Base-by-base conservation (phyloP, 1,140 invertebrate species). In the Penaeus chinensis region DNA sequence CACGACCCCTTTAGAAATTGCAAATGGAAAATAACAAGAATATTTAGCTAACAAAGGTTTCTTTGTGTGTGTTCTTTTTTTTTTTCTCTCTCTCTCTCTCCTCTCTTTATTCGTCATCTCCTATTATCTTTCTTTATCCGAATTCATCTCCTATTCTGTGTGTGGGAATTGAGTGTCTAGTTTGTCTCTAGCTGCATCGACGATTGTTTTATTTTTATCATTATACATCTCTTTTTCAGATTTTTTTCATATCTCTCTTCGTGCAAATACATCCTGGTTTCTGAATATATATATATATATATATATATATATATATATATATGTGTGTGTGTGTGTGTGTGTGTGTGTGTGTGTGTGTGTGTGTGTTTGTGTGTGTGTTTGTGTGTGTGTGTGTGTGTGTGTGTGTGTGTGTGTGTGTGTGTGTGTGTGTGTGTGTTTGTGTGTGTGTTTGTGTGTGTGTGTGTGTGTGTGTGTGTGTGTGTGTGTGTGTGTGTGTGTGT, bases 361-460 rank as follows among this genome's bases (percentile, higher is more conserved):
- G 76, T 78, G 47, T 78, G 22, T 69, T 69, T 69, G 66, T 22
- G 32, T 22, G 10, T 24, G 32, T 27, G 32, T 27, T 22, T 78
- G 42, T 78, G 42, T 78, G 42, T 78, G 42, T 78, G 8, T 78
- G 76, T 78, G 76, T 7, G 76, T 78, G 47, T 78, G 76, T 78
- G 76, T 78, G 32, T 32, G 32, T 32, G 32, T 32, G 32, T 32
- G 32, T 32, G 32, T 32, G 32, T 32, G 0, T 32, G 76, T 78
- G 47, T 78, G 42, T 78, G 7, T 54, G 42, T 78, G 42, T 78
- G 42, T 78, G 42, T 54, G 5, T 78, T 20, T 78, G 37, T 77
- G 37, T 78, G 42, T 78, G 42, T 78, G 42, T 78, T 20, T 78
- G 42, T 78, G 42, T 78, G 42, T 78, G 42, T 78, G 8, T 78